phyloP scores from a whole-genome alignment of 2,888 invertebrate species.

The Merodon equestris region DNA sequence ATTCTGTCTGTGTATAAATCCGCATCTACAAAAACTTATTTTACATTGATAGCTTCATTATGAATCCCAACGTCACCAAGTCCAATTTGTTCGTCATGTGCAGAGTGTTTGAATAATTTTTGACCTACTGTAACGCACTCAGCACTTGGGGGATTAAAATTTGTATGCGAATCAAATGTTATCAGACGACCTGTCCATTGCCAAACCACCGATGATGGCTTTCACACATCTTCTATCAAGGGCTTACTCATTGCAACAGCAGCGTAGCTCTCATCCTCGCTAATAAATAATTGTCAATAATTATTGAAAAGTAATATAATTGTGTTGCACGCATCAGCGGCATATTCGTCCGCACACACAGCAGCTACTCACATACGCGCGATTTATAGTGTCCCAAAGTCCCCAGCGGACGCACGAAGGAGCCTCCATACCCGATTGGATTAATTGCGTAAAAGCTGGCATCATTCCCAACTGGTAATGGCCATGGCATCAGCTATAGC shows the following conservation, averaged over 20 bases:
- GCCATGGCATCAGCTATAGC: conserved; percentile 3
- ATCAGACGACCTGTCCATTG: not conserved
- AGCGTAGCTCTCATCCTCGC: conserved; percentile 2
- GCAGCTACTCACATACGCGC: conserved; percentile 1
- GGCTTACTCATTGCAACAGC: conserved; percentile 7
- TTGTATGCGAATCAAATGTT: conserved; percentile 25
- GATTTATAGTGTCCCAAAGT: conserved; percentile 38
- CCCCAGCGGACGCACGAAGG: conserved; percentile 31
- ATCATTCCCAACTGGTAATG: conserved; percentile 21
- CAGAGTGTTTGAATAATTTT: no score
- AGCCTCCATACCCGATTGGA: conserved; percentile 37
- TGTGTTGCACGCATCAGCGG: conserved; percentile 25
- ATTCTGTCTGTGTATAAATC: no score
- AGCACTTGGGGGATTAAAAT: not conserved
- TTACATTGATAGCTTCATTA: no score
- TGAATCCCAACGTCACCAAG: no score
- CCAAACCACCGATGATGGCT: conserved; percentile 16
- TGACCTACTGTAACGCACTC: no score
- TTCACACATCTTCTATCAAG: conserved; percentile 24
- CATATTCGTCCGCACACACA: conserved; percentile 1
- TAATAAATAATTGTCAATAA: conserved; percentile 55
- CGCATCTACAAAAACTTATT: no score
- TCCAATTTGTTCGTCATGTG: no score
- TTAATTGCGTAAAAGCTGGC: conserved; percentile 56
- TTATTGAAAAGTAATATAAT: conserved; percentile 57